Evolutionary conservation across 1,140 invertebrate genomes (phyloP).

Genomic region (Trichonephila clavata): DNA sequence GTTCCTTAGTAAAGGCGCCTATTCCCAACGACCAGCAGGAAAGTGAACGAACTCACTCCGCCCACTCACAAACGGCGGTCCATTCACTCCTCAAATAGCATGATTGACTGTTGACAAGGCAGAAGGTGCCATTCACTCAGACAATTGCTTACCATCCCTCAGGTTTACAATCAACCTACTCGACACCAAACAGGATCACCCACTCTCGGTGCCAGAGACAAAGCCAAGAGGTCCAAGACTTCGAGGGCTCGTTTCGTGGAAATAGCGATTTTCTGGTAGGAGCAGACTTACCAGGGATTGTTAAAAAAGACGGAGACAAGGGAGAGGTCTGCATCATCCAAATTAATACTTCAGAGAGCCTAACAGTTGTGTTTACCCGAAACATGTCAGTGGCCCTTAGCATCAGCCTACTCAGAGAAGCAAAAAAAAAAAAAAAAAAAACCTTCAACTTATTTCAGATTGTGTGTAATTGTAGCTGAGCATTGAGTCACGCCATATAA

Average conservation of each 20-base stretch:
- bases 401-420: background rate
- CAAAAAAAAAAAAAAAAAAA: too few species aligned
- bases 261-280: too few species aligned
- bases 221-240: background rate
- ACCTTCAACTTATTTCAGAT: too few species aligned
- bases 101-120: constrained; percentile 41
- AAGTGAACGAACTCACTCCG: background rate
- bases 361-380: too few species aligned
- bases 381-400: background rate
- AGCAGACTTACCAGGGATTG: too few species aligned
- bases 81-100: background rate
- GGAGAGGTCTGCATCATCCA: too few species aligned
- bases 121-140: constrained; percentile 1
- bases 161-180: background rate
- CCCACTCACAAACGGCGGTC: background rate
- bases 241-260: background rate
- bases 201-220: background rate
- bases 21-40: background rate
- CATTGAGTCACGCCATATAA: too few species aligned
- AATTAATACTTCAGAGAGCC: too few species aligned
- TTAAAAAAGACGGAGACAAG: too few species aligned
- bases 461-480: too few species aligned
- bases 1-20: background rate
- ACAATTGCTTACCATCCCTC: background rate
- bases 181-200: background rate